Base-by-base conservation (phyloP, 1,140 invertebrate species). In the Lepidurus arcticus region DNA sequence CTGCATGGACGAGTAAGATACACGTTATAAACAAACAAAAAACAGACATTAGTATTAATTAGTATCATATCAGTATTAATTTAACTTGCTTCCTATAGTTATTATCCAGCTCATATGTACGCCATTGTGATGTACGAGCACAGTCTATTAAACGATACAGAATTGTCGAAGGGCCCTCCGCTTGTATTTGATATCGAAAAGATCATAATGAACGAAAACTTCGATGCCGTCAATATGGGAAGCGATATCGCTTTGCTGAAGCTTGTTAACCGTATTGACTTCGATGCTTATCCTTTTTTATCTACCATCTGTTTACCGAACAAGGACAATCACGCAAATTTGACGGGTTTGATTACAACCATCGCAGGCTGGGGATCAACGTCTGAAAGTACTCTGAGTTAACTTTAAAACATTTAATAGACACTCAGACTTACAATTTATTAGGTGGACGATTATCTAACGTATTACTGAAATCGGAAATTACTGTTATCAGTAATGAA, bases 1-100 rank as follows among this genome's bases (percentile, higher is more conserved):
- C 43, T 83, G 82, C 44, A 42, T 78, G 8, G 43, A 77, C 42
- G 73, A 43, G 78, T 78, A 74, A 78, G 73, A 43, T 75, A n/a
- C 4, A 1, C 13, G 1, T 21, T 1, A 75, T n/a, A 7, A 75
- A 75, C 43, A 1, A 11, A 75, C 26, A 7, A 16, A 7, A 75
- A 10, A 75, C 8, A 21, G 43, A 1, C 43, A 75, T 16, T 6
- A 34, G 26, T 24, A 24, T 75, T 75, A 11, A 75, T n/a, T 73
- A 24, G 24, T 24, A 24, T 24, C 24, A 24, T 24, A 24, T 24
- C 24, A 24, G 24, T 24, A 24, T 24, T 24, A 24, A 24, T 24
- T 24, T 24, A 16, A 75, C n/a, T 13, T 75, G 24, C n/a, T 43
- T 75, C 26, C 4, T 44, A 34, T 42, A 47, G 43, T n/a, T 34